Conservation (phyloP, 2,888 invertebrate species). For the Papilio gigon region DNA sequence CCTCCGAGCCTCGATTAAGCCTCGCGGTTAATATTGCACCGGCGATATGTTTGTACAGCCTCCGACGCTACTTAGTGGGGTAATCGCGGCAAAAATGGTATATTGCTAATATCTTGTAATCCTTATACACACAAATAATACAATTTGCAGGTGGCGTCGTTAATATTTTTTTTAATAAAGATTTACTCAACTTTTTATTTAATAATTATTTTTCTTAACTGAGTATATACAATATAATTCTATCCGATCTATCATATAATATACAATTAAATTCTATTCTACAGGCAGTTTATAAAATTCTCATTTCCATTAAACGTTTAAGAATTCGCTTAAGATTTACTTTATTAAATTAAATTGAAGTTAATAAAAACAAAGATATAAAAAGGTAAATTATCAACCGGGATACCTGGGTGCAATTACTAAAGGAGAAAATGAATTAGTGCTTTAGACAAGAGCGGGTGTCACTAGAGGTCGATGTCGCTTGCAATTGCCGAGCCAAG, state of each 20-base stretch:
- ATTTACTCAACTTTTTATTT: neutral
- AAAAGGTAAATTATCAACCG: neutral
- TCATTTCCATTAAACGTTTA: too few species aligned
- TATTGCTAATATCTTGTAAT: conserved; percentile 38
- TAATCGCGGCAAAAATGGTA: conserved; percentile 34
- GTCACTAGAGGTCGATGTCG: conserved; percentile 22
- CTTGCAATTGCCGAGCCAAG: conserved; percentile 26
- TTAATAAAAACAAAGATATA: neutral
- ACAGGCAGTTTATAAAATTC: too few species aligned
- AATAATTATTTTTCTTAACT: neutral
- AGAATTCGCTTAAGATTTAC: neutral
- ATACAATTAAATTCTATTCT: too few species aligned
- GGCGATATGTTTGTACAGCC: conserved; percentile 39
- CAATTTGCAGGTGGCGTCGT: conserved; percentile 11
- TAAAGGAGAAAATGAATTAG: conserved; percentile 30
- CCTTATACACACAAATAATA: conserved; percentile 27
- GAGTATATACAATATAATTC: too few species aligned
- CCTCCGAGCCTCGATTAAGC: conserved; percentile 40
- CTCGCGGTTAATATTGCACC: conserved; percentile 43
- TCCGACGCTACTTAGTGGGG: conserved; percentile 30
- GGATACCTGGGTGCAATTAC: conserved; percentile 12
- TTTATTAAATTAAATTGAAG: neutral
- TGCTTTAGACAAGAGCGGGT: conserved; percentile 2
- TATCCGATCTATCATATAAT: too few species aligned
- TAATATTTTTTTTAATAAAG: conserved; percentile 1